Evolutionary conservation across 2,797 vertebrate species (phyloP), one percentile per base, ranked within the genome.

Genomic region (Alca torda): DNA sequence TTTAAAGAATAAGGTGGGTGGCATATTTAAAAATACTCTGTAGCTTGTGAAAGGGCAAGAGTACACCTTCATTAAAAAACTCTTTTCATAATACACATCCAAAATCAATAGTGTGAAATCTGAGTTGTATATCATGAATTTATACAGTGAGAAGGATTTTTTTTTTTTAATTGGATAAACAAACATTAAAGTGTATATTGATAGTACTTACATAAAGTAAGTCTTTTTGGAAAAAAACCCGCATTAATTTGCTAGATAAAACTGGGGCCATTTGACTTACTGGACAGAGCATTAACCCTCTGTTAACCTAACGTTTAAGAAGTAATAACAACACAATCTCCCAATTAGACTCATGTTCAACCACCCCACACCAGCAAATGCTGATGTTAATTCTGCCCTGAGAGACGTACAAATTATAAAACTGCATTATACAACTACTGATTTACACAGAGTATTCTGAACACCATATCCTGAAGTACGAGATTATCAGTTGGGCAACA

Each of bases 1-100:
- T 86, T 86, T 83, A 77, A 83, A 77, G 50, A 79, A 80, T 72
- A 77, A 67, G 37, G 75, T 93, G 65, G 64, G 43, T 75, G 78
- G 75, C 73, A 82, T 65, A 87, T 48, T 95, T 75, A 72, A 83
- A 95, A 96, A 89, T 90, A 93, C 16, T 60, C 84, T 41, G 16
- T 80, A 81, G 53, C 35, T 84, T 93, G 30, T 90, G 61, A 85
- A 92, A 96, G 75, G 78, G 81, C 50, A 94, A 61, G 21, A 93
- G 43, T 37, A 87, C 26, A 72, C 35, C n/a, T 87, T 77, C 64
- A 89, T 83, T 89, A 68, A 90, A 90, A 93, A 70, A 35, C 9
- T 51, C 20, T 91, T 84, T 56, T 61, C 35, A 28, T 65, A 94
- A 92, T 19, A 65, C 24, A 76, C 18, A 65, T 16, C 13, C 28